phyloP scores from a whole-genome alignment of 2,888 invertebrate species.

The Eupithecia subumbrata region DNA sequence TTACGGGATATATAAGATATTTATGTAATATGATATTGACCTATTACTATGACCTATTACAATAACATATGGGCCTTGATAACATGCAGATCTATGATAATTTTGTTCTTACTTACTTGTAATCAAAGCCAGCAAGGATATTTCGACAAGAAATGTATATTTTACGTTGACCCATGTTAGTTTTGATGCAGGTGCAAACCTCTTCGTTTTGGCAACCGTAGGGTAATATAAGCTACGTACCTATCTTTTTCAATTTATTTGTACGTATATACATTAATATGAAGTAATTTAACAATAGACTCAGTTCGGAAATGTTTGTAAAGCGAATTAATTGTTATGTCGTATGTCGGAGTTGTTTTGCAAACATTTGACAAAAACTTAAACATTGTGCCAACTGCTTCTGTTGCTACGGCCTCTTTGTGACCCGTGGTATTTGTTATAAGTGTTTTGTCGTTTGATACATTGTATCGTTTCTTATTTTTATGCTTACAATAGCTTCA shows the following conservation, averaged over 20 bases:
- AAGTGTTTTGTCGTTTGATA: background rate
- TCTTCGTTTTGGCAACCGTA: background rate
- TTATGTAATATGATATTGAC: constrained; percentile 8
- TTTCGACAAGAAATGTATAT: background rate
- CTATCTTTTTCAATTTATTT: background rate
- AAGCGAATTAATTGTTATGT: constrained; percentile 52
- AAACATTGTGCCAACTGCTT: constrained; percentile 42
- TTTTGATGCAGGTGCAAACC: background rate
- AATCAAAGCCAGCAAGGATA: background rate
- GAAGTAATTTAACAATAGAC: constrained; percentile 43
- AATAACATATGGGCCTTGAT: background rate
- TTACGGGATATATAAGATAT: constrained; percentile 19
- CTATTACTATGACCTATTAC: constrained; percentile 11
- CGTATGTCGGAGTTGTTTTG: constrained; percentile 50
- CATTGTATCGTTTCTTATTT: constrained; percentile 15
- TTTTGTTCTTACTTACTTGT: background rate
- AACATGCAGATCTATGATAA: background rate
- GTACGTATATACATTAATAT: background rate
- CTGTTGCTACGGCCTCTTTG: background rate
- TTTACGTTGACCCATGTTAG: background rate
- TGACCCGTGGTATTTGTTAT: background rate
- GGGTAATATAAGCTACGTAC: background rate
- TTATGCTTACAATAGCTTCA: constrained; percentile 4
- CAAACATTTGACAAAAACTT: constrained; percentile 48
- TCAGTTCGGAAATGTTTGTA: constrained; percentile 50